Evolutionary conservation across 2,797 vertebrate genomes (phyloP).

Genomic region (Holocentrus rufus): DNA sequence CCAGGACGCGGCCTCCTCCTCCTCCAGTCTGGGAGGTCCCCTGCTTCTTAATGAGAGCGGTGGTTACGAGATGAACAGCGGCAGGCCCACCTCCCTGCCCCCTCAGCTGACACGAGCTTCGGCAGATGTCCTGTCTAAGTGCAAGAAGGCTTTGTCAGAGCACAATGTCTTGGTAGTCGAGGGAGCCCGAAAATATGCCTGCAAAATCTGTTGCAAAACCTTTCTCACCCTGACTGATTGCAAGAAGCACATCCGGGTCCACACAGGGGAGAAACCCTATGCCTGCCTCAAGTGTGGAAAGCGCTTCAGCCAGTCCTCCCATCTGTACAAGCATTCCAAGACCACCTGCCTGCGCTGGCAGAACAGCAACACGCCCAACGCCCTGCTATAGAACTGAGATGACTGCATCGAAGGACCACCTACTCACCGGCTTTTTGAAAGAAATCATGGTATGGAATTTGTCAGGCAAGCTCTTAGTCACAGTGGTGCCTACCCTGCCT

Average conservation of each 20-base stretch:
- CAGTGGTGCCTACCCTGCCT: neutral
- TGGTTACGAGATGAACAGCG: constrained; percentile 70
- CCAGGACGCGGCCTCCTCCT: constrained; percentile 85
- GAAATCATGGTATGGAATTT: neutral
- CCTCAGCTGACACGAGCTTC: constrained; percentile 94
- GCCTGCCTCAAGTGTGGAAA: constrained; percentile 99
- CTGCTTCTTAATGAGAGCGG: constrained; percentile 86
- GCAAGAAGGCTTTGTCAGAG: constrained; percentile 98
- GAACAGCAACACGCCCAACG: constrained; percentile 91
- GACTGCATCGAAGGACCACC: neutral
- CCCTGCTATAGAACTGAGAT: constrained; percentile 82
- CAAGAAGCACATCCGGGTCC: constrained; percentile 98
- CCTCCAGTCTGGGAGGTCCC: constrained; percentile 72
- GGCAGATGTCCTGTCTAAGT: constrained; percentile 96
- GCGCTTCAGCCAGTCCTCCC: constrained; percentile 97
- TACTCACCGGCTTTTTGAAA: neutral
- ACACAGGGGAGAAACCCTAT: constrained; percentile 97
- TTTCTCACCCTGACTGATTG: constrained; percentile 98
- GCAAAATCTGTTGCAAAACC: constrained; percentile 99
- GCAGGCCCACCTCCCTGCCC: constrained; percentile 75
- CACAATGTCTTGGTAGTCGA: constrained; percentile 98
- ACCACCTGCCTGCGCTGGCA: constrained; percentile 98
- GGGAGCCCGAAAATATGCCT: constrained; percentile 96
- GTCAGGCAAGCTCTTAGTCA: neutral
- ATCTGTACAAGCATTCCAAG: constrained; percentile 98